phyloP scores from a whole-genome alignment of 1,140 invertebrate genomes.

The Nilaparvata lugens region DNA sequence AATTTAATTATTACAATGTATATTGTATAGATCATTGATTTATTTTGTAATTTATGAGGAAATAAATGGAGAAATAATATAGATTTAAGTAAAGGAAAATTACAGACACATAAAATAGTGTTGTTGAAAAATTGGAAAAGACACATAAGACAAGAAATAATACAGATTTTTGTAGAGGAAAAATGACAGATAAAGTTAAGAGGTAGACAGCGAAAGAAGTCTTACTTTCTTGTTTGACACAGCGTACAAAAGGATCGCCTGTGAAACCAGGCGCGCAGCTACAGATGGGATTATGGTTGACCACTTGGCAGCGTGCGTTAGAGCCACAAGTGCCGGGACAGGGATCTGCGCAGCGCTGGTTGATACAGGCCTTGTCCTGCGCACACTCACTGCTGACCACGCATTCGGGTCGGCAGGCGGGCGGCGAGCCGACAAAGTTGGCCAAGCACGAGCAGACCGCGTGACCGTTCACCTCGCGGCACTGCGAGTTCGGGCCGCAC shows the following conservation, averaged over 20 bases:
- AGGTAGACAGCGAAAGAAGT: slow-evolving; percentile 10
- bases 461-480: slow-evolving; percentile 35
- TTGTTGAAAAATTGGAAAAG: no score
- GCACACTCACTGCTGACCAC: slow-evolving; percentile 36
- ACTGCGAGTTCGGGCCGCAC: slow-evolving; percentile 42
- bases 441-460: slow-evolving; percentile 41
- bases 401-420: slow-evolving; percentile 38
- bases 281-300: slow-evolving; percentile 38
- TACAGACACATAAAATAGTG: no score
- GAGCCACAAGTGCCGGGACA: slow-evolving; percentile 40
- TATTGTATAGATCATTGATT: no score
- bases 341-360: slow-evolving; percentile 37
- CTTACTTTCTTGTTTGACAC: slow-evolving; percentile 34
- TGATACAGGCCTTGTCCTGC: slow-evolving; percentile 35
- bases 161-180: no score
- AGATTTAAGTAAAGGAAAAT: no score
- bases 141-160: neutral
- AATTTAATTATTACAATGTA: no score
- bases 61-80: no score
- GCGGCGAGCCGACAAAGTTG: slow-evolving; percentile 38
- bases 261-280: slow-evolving; percentile 34
- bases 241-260: slow-evolving; percentile 44
- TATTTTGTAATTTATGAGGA: no score
- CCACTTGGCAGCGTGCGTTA: slow-evolving; percentile 37
- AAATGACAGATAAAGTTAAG: slow-evolving; percentile 10